A percentile compares a stretch with the other conserved stretches of the same genome.
phyloP scores from a whole-genome alignment of 2,797 vertebrate genomes.

The Halcyon leucocephala region DNA sequence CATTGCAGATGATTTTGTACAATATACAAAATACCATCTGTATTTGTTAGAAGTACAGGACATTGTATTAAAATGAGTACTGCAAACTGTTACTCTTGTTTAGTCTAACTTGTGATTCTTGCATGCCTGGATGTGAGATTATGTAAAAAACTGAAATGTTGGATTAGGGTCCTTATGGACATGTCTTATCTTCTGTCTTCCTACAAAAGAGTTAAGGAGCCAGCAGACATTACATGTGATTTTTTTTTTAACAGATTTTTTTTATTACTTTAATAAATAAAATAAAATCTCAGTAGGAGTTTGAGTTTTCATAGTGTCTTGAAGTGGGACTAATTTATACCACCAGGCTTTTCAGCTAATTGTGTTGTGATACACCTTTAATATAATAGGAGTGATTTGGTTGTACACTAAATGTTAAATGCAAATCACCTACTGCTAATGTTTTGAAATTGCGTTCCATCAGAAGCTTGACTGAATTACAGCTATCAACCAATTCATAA shows the following conservation, averaged over 20 bases:
- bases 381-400: constrained; percentile 40
- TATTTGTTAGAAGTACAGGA: background rate
- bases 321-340: constrained; percentile 54
- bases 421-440: constrained; percentile 55
- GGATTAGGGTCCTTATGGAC: background rate
- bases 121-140: background rate
- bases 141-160: background rate
- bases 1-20: background rate
- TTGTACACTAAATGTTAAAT: constrained; percentile 51
- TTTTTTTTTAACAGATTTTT: background rate
- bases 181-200: background rate
- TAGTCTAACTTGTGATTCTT: background rate
- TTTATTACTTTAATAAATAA: background rate
- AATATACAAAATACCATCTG: background rate
- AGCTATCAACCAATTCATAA: constrained; percentile 50
- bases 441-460: constrained; percentile 59
- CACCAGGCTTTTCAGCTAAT: constrained; percentile 50
- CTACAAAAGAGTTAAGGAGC: background rate
- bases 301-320: constrained; percentile 12
- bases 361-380: constrained; percentile 53
- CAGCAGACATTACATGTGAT: background rate
- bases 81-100: background rate
- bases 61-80: background rate
- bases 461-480: constrained; percentile 52
- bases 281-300: background rate